Conservation (phyloP, 2,888 invertebrate species). For the Troilus luridus region DNA sequence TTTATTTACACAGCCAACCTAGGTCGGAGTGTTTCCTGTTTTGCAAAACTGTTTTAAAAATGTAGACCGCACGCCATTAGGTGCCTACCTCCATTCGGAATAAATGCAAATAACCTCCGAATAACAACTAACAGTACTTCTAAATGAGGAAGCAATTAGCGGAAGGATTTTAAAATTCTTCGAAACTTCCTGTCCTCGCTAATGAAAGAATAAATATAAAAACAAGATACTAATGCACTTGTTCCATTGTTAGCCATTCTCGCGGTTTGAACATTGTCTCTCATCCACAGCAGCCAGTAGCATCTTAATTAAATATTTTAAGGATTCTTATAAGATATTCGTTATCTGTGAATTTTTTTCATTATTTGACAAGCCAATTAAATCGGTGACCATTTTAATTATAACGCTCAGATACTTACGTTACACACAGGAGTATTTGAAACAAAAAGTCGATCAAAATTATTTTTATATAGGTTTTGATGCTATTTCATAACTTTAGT, state of each 20-base stretch:
- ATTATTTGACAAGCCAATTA: too few relatives aligned
- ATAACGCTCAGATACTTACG: too few relatives aligned
- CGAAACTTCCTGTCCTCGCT: neutral
- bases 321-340: neutral
- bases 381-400: too few relatives aligned
- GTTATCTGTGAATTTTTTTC: neutral
- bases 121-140: slow-evolving; percentile 12
- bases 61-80: neutral
- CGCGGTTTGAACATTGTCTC: neutral
- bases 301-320: neutral
- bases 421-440: too few relatives aligned
- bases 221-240: neutral
- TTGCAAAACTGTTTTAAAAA: neutral
- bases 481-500: too few relatives aligned
- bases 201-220: slow-evolving; percentile 41
- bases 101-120: neutral
- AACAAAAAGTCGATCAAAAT: too few relatives aligned
- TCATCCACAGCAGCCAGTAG: neutral
- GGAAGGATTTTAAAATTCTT: slow-evolving; percentile 27
- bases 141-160: slow-evolving; percentile 39
- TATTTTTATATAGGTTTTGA: too few relatives aligned
- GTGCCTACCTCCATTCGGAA: neutral
- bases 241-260: slow-evolving; percentile 4
- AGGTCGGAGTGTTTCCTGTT: neutral
- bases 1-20: neutral